Percentiles rank a stretch among this genome's conserved stretches.
phyloP scores from a whole-genome alignment of 2,113 vertebrate genomes.

The Callospermophilus lateralis region DNA sequence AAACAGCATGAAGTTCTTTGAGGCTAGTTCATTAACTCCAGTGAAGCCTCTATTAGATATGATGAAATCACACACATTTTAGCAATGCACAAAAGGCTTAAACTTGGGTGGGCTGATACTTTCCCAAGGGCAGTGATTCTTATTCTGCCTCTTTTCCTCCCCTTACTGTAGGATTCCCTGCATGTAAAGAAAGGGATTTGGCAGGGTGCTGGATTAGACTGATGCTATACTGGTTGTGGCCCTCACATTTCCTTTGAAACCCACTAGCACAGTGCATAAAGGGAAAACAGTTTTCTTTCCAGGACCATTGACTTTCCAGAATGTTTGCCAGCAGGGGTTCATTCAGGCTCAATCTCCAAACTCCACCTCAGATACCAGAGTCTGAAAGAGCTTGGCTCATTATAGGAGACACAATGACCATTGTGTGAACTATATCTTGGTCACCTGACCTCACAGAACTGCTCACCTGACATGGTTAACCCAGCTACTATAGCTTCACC shows the following conservation, averaged over 20 bases:
- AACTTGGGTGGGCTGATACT: not conserved
- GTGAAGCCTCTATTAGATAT: slow-evolving; percentile 15
- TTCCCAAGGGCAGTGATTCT: not conserved
- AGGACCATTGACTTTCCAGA: not conserved
- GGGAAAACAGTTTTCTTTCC: not conserved
- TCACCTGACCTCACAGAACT: not conserved
- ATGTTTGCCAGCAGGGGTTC: not conserved
- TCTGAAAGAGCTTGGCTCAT: not conserved
- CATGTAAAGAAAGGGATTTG: not conserved
- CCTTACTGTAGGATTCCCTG: not conserved
- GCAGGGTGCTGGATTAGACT: not conserved
- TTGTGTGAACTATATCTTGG: not conserved
- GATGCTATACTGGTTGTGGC: not conserved
- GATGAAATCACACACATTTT: slow-evolving; percentile 37
- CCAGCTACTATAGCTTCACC: not conserved
- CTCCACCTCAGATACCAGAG: not conserved
- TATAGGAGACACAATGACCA: not conserved
- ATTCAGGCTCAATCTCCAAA: not conserved
- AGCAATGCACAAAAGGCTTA: not conserved
- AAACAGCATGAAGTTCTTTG: slow-evolving; percentile 44
- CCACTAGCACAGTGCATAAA: slow-evolving; percentile 8
- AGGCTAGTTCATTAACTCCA: slow-evolving; percentile 36
- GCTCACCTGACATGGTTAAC: not conserved
- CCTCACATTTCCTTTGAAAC: not conserved
- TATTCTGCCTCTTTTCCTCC: not conserved